These are phyloP conservation scores for Malaclemys terrapin DNA, from an alignment of 2,113 vertebrate species.

Conservation along the genomic window DNA sequence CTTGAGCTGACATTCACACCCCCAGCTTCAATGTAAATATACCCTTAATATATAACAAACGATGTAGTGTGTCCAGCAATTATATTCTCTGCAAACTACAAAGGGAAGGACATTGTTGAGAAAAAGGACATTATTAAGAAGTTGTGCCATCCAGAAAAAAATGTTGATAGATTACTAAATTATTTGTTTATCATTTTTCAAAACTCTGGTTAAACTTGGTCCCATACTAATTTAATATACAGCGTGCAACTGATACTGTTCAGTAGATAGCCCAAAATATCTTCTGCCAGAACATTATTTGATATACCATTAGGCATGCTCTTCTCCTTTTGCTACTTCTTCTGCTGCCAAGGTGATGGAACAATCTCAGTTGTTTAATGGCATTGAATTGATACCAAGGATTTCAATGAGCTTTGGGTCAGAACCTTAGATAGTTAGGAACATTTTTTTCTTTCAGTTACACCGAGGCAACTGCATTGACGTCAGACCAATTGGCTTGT, in stretches of 20 bases:
- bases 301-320: too few relatives aligned
- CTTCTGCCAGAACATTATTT: accelerated
- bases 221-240: not conserved
- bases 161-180: accelerated
- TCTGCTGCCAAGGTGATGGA: not conserved
- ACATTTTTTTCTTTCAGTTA: not conserved
- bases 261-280: not conserved
- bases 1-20: too few relatives aligned
- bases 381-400: not conserved
- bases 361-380: not conserved
- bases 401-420: not conserved
- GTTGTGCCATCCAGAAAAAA: not conserved
- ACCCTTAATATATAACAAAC: not conserved
- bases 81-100: not conserved
- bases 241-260: not conserved
- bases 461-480: not conserved
- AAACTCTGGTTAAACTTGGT: not conserved
- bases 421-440: not conserved
- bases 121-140: not conserved
- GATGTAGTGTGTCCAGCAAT: not conserved
- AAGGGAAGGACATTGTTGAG: not conserved
- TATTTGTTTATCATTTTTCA: not conserved
- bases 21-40: too few relatives aligned
- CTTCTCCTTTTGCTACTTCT: too few relatives aligned
- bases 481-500: not conserved